Base-by-base conservation (phyloP, 2,113 vertebrate species). In the Peromyscus californicus region DNA sequence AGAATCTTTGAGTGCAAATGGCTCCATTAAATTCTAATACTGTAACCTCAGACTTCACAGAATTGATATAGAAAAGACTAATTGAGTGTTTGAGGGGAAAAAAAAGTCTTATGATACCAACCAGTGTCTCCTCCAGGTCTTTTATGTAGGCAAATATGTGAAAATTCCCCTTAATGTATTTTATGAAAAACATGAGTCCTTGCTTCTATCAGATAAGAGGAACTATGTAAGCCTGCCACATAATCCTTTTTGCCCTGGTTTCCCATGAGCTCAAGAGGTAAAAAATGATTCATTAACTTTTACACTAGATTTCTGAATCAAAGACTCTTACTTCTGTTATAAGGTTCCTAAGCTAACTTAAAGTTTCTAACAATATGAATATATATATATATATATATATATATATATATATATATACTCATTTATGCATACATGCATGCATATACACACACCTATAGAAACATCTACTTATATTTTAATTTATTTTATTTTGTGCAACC, bases 1-100 rank as follows among this genome's bases (percentile, higher is more conserved):
- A 93, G 54, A 92, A 93, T 65, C 17, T 16, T 80, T 94, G 65
- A 85, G 31, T 92, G 26, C 31, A 93, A 95, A 78, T 89, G 72
- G 39, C 51, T 93, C 72, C 42, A 76, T 90, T 96, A 90, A 89
- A 93, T 84, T 95, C 76, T 96, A 92, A 82, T 92, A 86, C 42
- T 93, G 59, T 92, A 97, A 89, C 69, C 39, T 75, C 69, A 93
- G 76, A 78, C 36, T 83, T 57, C 17, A 86, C 1, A 48, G 84
- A 31, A 79, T 45, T 95, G 93, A 87, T 61, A 51, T 69, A 96
- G 48, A 84, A 94, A 76, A 61, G 39, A 69, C 29, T 89, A 57
- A 69, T 54, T 48, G 45, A 51, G 24, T 84, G 42, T 89, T 82
- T 84, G 57, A 69, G 17, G 10, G 31, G 10, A 29, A 3, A 54